Evolutionary conservation across 2,113 vertebrate genomes (phyloP), one percentile per base, ranked within the genome.

Genomic region (Zosterops japonicus): DNA sequence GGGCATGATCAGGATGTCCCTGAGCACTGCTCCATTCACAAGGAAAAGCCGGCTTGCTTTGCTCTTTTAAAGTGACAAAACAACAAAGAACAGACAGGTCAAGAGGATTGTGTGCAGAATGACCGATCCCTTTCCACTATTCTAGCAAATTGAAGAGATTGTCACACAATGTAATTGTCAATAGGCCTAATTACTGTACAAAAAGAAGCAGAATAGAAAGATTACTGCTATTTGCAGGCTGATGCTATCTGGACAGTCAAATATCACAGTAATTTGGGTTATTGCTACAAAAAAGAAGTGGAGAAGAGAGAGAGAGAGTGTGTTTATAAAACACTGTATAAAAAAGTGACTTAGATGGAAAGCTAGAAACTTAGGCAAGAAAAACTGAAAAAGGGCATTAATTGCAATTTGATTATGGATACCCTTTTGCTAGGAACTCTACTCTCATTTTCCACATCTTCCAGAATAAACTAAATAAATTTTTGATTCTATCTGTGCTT

Each of bases 301-400:
- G 3, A 14, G 0, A 50, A 21, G 31, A 63, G 6, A 49, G 3
- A 42, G 11, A n/a, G 2, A 56, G 1, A 53, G 12, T 3, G 18
- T 19, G 23, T 24, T 49, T n/a, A 85, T 77, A 78, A 93, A 79
- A 29, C 7, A 39, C 3, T 29, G 8, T 13, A 15, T 1, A 3
- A 3, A 52, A 28, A 29, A 2, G 3, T 17, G 3, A 41, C 36
- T 23, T 47, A 57, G 7, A n/a, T n/a, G 3, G 23, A 75, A 60
- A 79, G 11, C 20, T 29, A 75, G 52, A 60, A 89, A 56, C 3
- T 23, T 50, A 47, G 24, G 20, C 15, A 91, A 91, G 31, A 67
- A 61, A 94, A 67, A 8, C 8, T 33, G 14, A 24, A 76, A 85
- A 82, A 33, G 11, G 14, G 2, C 9, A 64, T 29, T 44, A 69